Evolutionary conservation across 1,140 invertebrate species (phyloP), one percentile per base, ranked within the genome.

Genomic region (Cherax quadricarinatus): DNA sequence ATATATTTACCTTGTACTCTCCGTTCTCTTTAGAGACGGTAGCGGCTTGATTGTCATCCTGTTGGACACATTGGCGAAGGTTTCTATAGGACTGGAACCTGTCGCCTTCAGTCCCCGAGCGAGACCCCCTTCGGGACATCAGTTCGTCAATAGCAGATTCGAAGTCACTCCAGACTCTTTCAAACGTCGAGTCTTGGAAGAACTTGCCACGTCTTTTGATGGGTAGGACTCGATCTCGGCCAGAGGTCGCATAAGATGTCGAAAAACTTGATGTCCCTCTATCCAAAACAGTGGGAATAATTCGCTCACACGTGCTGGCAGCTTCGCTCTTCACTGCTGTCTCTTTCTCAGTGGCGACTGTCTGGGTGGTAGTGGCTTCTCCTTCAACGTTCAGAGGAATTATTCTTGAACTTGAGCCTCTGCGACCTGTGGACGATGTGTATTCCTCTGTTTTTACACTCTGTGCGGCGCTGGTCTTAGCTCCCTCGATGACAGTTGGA

Each of bases 111-210:
- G 81, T 66, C n/a, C 73, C 62, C 51, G 84, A 78, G 10, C 79
- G 62, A 70, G 91, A 87, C 18, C 92, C 87, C 51, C 82, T 51
- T 12, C 85, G 75, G 21, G 86, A 41, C 49, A 93, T 87, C 78
- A 93, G 62, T 12, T 93, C 93, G n/a, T 93, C 93, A 30, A 93
- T 90, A 24, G 91, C 93, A 4, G 51, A 88, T n/a, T 93, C 93
- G 79, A 93, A 93, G 57, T 93, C 93, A 6, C 88, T 84, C 93
- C 93, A 93, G n/a, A 92, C 93, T 9, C 85, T 93, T 70, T 93
- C 91, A 30, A 93, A 93, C 4, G 89, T 84, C 3, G 84, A 73
- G 86, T 93, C 93, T 66, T 93, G 88, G 80, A 93, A 93, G 91
- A 93, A 93, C 66, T 86, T 83, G 6, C 93, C 93, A 73, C 88